A percentile compares a stretch with the other conserved stretches of the same genome.
These are phyloP conservation scores for Borostomias antarcticus DNA, from an alignment of 2,797 vertebrate species.

Conservation along the genomic window DNA sequence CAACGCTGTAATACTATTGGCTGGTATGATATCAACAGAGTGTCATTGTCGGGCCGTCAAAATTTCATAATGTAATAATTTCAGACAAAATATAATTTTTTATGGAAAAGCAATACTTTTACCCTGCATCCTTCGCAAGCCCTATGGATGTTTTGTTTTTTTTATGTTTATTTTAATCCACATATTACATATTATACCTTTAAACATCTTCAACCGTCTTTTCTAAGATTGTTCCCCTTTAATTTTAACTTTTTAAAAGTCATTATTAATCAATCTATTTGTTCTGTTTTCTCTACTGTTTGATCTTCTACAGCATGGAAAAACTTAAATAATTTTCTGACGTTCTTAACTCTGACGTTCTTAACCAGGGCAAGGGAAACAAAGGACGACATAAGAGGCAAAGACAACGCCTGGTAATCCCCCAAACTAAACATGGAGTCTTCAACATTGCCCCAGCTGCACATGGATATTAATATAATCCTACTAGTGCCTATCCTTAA, in stretches of 20 bases:
- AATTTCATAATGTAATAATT: too few species aligned
- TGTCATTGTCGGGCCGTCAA: too few species aligned
- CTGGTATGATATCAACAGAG: too few species aligned
- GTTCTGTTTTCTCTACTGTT: constrained; percentile 8
- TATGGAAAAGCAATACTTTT: too few species aligned
- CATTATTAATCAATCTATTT: constrained; percentile 14
- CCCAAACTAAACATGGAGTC: constrained; percentile 30
- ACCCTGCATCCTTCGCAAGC: too few species aligned
- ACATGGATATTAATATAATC: not conserved
- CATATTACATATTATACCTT: too few species aligned
- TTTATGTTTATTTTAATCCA: too few species aligned
- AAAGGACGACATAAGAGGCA: constrained; percentile 82
- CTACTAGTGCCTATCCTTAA: not conserved
- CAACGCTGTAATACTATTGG: too few species aligned
- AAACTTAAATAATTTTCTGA: constrained; percentile 33
- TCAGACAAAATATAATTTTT: too few species aligned
- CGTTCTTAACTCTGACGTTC: constrained; percentile 69
- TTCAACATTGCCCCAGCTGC: constrained; percentile 4
- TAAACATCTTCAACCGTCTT: too few species aligned
- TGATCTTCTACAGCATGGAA: constrained; percentile 42
- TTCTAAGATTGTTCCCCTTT: too few species aligned
- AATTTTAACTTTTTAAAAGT: constrained; percentile 27
- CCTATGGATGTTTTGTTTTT: too few species aligned
- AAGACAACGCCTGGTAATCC: constrained; percentile 81
- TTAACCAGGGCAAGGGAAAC: constrained; percentile 83